Conservation (phyloP, 2,797 vertebrate species). For the Notoglanidium macrostoma region DNA sequence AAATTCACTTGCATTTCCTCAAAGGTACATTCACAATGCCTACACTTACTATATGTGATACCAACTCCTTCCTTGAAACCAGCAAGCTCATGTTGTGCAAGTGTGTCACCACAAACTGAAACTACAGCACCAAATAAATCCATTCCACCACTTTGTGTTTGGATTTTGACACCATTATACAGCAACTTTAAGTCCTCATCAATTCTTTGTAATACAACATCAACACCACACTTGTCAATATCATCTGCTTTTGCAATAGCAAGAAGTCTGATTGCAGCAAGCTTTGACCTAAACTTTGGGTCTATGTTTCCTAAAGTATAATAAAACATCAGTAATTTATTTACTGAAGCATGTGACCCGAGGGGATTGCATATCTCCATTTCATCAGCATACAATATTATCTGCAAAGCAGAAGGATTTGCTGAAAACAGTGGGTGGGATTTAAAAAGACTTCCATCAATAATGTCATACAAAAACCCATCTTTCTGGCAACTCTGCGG, state of each 20-base stretch:
- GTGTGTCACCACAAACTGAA: constrained; percentile 23
- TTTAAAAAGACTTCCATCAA: constrained; percentile 53
- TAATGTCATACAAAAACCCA: constrained; percentile 53
- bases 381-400: constrained; percentile 49
- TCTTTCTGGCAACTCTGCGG: constrained; percentile 19
- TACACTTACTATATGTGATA: constrained; percentile 18
- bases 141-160: not conserved
- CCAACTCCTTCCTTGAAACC: constrained; percentile 45
- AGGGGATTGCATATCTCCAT: constrained; percentile 38
- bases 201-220: not conserved
- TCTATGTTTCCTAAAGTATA: constrained; percentile 44
- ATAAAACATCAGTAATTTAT: constrained; percentile 35
- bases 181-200: too few relatives aligned
- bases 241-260: not conserved
- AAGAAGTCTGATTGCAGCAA: constrained; percentile 23
- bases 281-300: constrained; percentile 39
- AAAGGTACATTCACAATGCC: constrained; percentile 25
- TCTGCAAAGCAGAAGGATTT: constrained; percentile 48
- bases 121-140: constrained; percentile 23
- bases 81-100: constrained; percentile 35
- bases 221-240: not conserved
- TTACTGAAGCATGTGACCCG: constrained; percentile 40
- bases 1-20: constrained; percentile 8
- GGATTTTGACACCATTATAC: constrained; percentile 27
- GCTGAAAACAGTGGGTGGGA: constrained; percentile 55